phyloP scores from a whole-genome alignment of 37 sponge, comb jelly and placozoan genomes.

The Chondrilla cf. caribensis region DNA sequence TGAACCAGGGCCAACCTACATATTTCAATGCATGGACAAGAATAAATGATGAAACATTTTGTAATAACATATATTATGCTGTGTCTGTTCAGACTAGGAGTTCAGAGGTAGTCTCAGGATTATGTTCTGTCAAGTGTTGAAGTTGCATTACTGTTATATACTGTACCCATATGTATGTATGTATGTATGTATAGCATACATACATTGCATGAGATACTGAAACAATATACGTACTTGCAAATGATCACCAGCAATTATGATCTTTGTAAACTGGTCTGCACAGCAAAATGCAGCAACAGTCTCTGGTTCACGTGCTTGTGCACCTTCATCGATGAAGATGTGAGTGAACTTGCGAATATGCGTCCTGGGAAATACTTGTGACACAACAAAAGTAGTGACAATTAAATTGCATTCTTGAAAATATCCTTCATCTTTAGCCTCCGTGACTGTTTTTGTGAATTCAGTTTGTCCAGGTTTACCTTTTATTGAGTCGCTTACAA shows the following conservation, averaged over 20 bases:
- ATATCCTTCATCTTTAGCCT: not conserved
- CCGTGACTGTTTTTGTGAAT: not conserved
- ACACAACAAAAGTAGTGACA: constrained; percentile 48
- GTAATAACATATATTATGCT: not conserved
- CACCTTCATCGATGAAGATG: constrained; percentile 80
- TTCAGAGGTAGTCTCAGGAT: no score
- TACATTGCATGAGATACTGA: no score
- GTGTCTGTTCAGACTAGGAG: no score
- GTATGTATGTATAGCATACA: not conserved
- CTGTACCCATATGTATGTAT: not conserved
- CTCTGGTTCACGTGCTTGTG: constrained; percentile 70
- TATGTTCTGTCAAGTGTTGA: no score
- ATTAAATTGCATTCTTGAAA: constrained; percentile 17
- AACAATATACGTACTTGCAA: constrained; percentile 41
- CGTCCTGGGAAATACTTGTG: not conserved
- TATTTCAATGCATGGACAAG: not conserved
- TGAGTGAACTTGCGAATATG: constrained; percentile 62
- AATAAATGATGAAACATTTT: no score
- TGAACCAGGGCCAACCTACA: constrained; percentile 64
- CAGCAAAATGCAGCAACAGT: constrained; percentile 53
- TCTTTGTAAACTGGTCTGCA: constrained; percentile 49
- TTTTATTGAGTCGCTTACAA: not conserved
- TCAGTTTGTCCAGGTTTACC: no score
- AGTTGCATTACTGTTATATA: no score
- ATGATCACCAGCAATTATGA: constrained; percentile 76